These are phyloP conservation scores for Aleiodes sp. DNA, from an alignment of 1,140 invertebrate genomes.

Conservation along the genomic window DNA sequence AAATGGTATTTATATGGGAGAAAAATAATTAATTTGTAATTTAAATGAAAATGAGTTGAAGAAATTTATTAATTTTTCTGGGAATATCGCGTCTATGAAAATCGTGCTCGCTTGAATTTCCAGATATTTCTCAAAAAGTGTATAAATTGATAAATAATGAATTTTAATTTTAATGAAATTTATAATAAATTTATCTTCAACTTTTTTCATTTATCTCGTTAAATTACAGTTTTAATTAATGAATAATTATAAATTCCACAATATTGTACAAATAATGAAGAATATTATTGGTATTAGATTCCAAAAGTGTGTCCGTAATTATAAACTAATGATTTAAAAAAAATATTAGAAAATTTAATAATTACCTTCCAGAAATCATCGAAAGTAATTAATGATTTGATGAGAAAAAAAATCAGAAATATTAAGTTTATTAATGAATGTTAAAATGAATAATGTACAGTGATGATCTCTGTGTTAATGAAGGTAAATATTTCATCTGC, in stretches of 20 bases:
- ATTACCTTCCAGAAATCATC: slow-evolving; percentile 15
- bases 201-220: too few species aligned
- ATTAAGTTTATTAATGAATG: background rate
- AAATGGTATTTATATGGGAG: background rate
- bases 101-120: too few species aligned
- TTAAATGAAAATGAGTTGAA: too few species aligned
- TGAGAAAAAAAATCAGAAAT: background rate
- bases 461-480: slow-evolving; percentile 25
- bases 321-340: background rate
- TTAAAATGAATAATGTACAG: slow-evolving; percentile 14
- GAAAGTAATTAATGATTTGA: background rate
- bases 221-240: too few species aligned
- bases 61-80: too few species aligned
- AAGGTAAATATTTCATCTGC: background rate
- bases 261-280: slow-evolving; percentile 30
- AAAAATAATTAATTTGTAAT: background rate
- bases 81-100: too few species aligned
- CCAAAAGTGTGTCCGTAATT: background rate
- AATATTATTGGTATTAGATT: slow-evolving; percentile 20
- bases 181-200: too few species aligned
- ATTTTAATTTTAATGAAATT: too few species aligned
- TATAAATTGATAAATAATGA: too few species aligned
- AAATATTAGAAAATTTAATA: background rate
- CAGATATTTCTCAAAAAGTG: too few species aligned
- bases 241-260: slow-evolving; percentile 15